Evolutionary conservation across 2,888 invertebrate species (phyloP), one percentile per base, ranked within the genome.

Genomic region (Cyclophora albipunctata): DNA sequence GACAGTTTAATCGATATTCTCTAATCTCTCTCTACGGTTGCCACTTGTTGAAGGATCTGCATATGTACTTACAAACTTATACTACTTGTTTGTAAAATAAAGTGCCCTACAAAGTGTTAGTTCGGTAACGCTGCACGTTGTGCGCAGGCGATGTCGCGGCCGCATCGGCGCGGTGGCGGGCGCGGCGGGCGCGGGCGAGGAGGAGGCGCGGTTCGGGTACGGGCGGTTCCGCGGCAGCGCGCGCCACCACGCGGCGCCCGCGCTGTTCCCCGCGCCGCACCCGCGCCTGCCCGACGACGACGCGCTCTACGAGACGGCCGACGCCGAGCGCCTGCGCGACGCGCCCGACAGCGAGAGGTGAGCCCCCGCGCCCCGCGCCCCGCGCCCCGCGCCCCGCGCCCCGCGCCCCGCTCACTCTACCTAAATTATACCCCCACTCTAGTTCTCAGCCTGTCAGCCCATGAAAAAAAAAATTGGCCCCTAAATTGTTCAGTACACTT

Each of bases 311-410:
- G 96, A 95, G 89, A 95, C 94, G 71, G 96, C 96, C 64, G 93
- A 93, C 81, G 91, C 93, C 53, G 93, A 93, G 74, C 92, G 91
- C 52, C 73, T 88, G 51, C 84, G 94, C 59, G 95, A 95, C 87
- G 94, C 94, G 60, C 95, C 95, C 66, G 95, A 96, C 81, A 95
- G 95, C 85, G 96, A 95, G 91, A 96, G 96, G 96, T 96, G 91
- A 90, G 90, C 73, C 3, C 20, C 7, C 54, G 5, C 5, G 33
- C 34, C 20, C 34, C 34, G 5, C 3, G 2, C 43, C 46, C 49
- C 43, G 7, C 45, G 49, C 47, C 53, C 55, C 52, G 45, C 54
- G 48, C 37, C 51, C 45, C 46, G 20, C 45, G 52, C 54, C 52
- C 40, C 47, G 49, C 51, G 2, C 4, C 37, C 37, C 37, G 1